Base-by-base conservation (phyloP, 2,113 vertebrate genomes). In the Nothoprocta perdicaria region DNA sequence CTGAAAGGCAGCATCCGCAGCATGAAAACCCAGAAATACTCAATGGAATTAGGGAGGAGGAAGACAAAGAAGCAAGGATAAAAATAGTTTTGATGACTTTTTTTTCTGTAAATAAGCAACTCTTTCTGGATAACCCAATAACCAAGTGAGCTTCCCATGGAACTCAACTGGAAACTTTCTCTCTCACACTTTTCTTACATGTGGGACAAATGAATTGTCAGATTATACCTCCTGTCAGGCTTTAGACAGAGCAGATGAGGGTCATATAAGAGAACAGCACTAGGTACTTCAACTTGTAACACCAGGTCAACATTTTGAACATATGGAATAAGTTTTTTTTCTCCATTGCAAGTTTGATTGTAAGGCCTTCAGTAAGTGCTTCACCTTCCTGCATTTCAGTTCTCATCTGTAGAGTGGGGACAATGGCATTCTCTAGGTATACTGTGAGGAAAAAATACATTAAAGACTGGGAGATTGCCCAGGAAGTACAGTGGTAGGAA, bases 371-470 rank as follows among this genome's bases (percentile, higher is more conserved):
- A 48, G 79, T 40, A 88, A 93, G 84, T 85, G n/a, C 40, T 18
- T 96, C 76, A 93, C 89, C 81, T 93, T 93, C 84, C 86, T 89
- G 52, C 48, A 62, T 55, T 92, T 89, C 89, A 72, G 62, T 87
- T 89, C 91, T 85, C 84, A 93, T 92, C 72, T 94, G 38, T 91
- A 74, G 89, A 94, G 82, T 72, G 60, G 2, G 92, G 87, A 94
- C 89, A 96, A 96, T 93, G 90, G 87, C 76, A 80, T 94, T 95
- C 92, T 74, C 57, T 72, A 93, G 87, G 91, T 94, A 85, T 52
- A 94, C 90, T 95, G 95, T 93, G 96, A 92, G 91, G 81, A 85
- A 96, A 94, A 96, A 96, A 93, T 86, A 93, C 95, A 95, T 95
- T 91, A 96, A 96, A 96, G 95, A 67, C 87, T 22, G 40, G 33